Evolutionary conservation across 2,113 vertebrate species (phyloP).

Genomic region (Ascaphus truei): DNA sequence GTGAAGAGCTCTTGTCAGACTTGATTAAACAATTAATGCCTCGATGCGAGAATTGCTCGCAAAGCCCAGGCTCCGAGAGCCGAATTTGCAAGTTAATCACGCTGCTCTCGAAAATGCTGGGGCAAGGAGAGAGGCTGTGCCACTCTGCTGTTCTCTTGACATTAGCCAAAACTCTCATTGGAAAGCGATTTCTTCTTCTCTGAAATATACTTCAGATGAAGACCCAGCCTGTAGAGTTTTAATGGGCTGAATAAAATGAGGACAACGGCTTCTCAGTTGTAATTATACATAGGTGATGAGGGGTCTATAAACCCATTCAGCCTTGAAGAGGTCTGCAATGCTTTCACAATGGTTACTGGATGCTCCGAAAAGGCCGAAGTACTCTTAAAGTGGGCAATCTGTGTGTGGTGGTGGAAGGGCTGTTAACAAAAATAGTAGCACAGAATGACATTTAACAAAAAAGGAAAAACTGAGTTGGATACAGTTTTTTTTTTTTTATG

Average conservation of each 20-base stretch:
- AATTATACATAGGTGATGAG: background rate
- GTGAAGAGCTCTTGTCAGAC: constrained; percentile 18
- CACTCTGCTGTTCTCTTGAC: background rate
- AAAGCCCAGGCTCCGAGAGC: background rate
- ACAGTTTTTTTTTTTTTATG: too few species aligned
- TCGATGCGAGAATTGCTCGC: constrained; percentile 8
- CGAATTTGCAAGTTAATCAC: constrained; percentile 17
- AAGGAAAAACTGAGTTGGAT: too few species aligned
- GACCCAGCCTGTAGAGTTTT: background rate
- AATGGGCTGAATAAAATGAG: constrained; percentile 25
- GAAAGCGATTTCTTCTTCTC: constrained; percentile 25
- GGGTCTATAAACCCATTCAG: background rate
- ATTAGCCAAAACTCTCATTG: constrained; percentile 27
- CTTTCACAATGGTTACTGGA: background rate
- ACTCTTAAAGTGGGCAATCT: too few species aligned
- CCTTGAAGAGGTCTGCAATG: background rate
- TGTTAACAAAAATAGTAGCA: too few species aligned
- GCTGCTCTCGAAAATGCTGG: background rate
- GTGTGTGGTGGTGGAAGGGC: too few species aligned
- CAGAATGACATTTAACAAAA: too few species aligned
- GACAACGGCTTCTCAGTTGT: constrained; percentile 3
- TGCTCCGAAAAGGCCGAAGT: too few species aligned
- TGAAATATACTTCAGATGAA: constrained; percentile 8
- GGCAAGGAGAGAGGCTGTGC: background rate
- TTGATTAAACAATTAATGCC: constrained; percentile 35